Conservation (phyloP, 2,113 vertebrate species). For the Gymnobelideus leadbeateri region DNA sequence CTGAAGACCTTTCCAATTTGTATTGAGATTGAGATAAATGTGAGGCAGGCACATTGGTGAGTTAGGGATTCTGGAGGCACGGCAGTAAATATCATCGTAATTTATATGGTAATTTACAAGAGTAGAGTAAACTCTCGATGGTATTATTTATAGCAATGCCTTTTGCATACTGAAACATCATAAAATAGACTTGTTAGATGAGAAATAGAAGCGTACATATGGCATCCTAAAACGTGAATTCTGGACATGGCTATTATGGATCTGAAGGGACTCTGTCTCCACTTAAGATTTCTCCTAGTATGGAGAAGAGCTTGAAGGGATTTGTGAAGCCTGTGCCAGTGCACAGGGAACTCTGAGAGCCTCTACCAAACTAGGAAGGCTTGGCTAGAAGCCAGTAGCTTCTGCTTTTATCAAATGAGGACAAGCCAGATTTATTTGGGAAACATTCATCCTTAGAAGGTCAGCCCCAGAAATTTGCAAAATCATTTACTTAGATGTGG, state of each 20-base stretch:
- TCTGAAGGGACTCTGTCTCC: background rate
- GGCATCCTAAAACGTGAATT: background rate
- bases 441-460: background rate
- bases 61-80: background rate
- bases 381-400: background rate
- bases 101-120: background rate
- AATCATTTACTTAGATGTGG: background rate
- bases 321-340: background rate
- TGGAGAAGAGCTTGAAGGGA: background rate
- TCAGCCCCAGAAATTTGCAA: background rate
- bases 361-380: background rate
- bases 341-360: background rate
- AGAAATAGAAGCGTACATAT: conserved; percentile 1
- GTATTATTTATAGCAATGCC: background rate
- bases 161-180: background rate
- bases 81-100: conserved; percentile 3
- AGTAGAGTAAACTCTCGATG: background rate
- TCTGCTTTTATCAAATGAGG: background rate
- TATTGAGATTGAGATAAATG: background rate
- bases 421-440: background rate
- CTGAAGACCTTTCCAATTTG: background rate
- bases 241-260: background rate
- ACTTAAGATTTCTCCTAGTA: background rate
- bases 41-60: background rate
- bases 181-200: background rate